Evolutionary conservation across 2,888 invertebrate species (phyloP).

Genomic region (Drosophila emarginata): DNA sequence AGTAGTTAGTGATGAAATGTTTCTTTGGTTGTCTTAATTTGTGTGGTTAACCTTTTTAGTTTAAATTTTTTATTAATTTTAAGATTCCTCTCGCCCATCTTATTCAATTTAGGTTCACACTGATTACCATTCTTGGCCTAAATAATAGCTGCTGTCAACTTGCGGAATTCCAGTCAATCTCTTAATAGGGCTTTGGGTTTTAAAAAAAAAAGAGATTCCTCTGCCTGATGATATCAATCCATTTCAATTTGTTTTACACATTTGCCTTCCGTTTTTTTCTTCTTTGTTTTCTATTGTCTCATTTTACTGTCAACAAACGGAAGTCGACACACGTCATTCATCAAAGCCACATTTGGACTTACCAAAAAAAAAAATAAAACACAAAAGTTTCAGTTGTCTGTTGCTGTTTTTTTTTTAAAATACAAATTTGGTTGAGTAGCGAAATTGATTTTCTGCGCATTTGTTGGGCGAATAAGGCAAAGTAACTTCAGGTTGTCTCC

Average conservation of each 20-base stretch:
- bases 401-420: slow-evolving; percentile 24
- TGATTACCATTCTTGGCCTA: neutral
- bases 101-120: neutral
- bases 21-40: no score
- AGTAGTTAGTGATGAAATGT: no score
- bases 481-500: slow-evolving; percentile 23
- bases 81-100: neutral
- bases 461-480: slow-evolving; percentile 41
- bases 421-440: slow-evolving; percentile 66
- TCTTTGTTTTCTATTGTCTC: slow-evolving; percentile 15
- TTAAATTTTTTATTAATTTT: no score
- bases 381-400: slow-evolving; percentile 1
- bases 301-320: slow-evolving; percentile 39
- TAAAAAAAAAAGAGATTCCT: neutral
- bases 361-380: slow-evolving; percentile 45
- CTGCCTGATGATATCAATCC: neutral
- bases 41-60: no score
- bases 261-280: slow-evolving; percentile 10
- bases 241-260: slow-evolving; percentile 4
- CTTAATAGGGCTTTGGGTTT: neutral
- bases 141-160: neutral
- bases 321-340: slow-evolving; percentile 57
- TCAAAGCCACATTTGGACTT: slow-evolving; percentile 48
- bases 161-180: neutral
- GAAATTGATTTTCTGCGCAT: slow-evolving; percentile 55